Evolutionary conservation across 2,797 vertebrate species (phyloP), one percentile per base, ranked within the genome.

Genomic region (Cheirogaleus major): DNA sequence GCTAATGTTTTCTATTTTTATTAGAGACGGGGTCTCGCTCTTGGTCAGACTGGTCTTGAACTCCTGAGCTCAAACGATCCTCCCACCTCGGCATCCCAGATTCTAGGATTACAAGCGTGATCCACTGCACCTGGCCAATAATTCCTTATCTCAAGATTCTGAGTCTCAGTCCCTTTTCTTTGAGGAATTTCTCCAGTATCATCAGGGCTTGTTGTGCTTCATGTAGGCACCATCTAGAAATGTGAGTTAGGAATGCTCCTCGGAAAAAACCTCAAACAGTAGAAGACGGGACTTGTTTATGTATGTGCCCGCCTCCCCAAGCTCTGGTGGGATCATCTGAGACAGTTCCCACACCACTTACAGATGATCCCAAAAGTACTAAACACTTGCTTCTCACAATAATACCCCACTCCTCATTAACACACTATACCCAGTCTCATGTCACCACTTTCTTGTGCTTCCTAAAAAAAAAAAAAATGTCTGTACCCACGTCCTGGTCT

Each of bases 381-480:
- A 35, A 88, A 27, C 5, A 27, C 15, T 17, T 57, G 55, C 23
- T 55, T 57, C 23, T 25, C 55, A 57, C 55, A 25, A 11, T 57
- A 57, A 57, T 57, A 25, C 23, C 13, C 8, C 12, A 67, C 48
- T 73, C n/a, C 35, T 90, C n/a, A 7, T 65, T 27, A 59, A 41
- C 3, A 14, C 27, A 13, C 0, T 2, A 10, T 45, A 55, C 38
- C 22, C 7, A 23, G 3, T 15, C 13, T 43, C 13, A 35, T 23
- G 9, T 32, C 38, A 25, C 27, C 7, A 30, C 5, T 81, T 57
- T 27, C 57, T 22, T 8, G 18, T 61, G 59, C 22, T 86, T 75
- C 18, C 50, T 45, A 5, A 4, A 61, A 69, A 15, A 52, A 50
- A 7, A 61, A 75, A 11, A 48, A 45, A 45, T 17, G 23, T 23